Conservation (phyloP, 2,888 invertebrate species). For the Acronicta aceris region DNA sequence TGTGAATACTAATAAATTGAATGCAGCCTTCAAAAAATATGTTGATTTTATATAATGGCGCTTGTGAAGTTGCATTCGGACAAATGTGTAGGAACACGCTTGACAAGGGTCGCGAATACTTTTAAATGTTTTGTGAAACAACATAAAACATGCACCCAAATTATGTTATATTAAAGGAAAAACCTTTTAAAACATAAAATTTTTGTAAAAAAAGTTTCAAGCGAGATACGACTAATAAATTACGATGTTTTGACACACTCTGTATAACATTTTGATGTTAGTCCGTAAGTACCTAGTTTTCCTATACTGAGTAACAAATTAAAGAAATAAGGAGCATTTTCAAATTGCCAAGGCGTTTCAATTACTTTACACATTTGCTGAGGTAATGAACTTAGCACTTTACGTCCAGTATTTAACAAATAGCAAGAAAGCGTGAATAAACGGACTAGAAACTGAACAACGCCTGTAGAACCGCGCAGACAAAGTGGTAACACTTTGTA, state of each 20-base stretch:
- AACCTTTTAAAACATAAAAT: slow-evolving; percentile 35
- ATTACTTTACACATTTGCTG: slow-evolving; percentile 46
- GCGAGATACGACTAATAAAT: slow-evolving; percentile 27
- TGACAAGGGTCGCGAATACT: slow-evolving; percentile 71
- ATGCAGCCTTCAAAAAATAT: slow-evolving; percentile 51
- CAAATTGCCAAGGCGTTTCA: slow-evolving; percentile 33
- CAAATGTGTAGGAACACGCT: slow-evolving; percentile 62
- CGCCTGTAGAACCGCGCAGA: slow-evolving; percentile 60
- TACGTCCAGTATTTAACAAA: slow-evolving; percentile 51
- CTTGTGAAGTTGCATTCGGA: slow-evolving; percentile 65
- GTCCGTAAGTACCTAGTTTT: neutral
- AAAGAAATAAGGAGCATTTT: slow-evolving; percentile 36
- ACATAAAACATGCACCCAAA: slow-evolving; percentile 68
- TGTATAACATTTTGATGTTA: slow-evolving; percentile 16
- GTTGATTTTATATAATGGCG: slow-evolving; percentile 56
- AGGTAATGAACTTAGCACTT: slow-evolving; percentile 52
- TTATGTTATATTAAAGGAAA: slow-evolving; percentile 64
- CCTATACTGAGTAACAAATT: slow-evolving; percentile 28
- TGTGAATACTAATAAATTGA: slow-evolving; percentile 47
- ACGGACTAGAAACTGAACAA: slow-evolving; percentile 49
- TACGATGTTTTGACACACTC: slow-evolving; percentile 23
- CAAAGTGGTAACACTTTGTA: slow-evolving; percentile 72
- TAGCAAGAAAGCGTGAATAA: slow-evolving; percentile 55
- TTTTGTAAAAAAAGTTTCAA: slow-evolving; percentile 39
- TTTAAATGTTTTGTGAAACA: slow-evolving; percentile 74